Percentiles rank a stretch among this genome's conserved stretches.
Conservation (phyloP, 2,113 vertebrate species). For the Plestiodon gilberti region DNA sequence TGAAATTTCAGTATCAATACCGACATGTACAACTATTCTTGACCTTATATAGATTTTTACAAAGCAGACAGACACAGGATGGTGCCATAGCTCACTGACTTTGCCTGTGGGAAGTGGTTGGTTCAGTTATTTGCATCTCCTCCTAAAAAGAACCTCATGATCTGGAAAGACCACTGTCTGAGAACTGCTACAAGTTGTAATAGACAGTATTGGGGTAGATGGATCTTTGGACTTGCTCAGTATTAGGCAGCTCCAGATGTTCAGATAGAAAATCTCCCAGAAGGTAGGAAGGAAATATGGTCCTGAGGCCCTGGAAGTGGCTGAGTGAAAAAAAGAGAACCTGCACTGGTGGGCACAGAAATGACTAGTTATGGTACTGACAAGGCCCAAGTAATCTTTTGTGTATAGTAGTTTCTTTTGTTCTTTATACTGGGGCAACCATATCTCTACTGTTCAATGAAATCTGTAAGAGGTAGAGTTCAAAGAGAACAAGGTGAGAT, state of each 20-base stretch:
- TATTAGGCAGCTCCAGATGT: neutral
- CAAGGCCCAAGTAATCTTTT: neutral
- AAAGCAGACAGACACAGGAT: neutral
- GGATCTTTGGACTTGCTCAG: too few relatives aligned
- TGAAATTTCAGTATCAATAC: neutral
- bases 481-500: slow-evolving; percentile 3
- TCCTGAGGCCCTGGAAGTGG: neutral
- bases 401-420: neutral
- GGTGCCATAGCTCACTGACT: neutral
- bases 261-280: neutral
- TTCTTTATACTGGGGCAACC: neutral
- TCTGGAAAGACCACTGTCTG: neutral
- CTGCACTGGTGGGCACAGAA: neutral
- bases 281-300: neutral
- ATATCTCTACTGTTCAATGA: neutral
- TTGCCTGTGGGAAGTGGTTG: neutral
- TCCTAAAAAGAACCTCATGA: neutral
- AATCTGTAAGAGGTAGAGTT: neutral
- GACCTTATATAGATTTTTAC: neutral
- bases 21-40: neutral
- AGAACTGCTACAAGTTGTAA: neutral
- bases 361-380: neutral
- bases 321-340: neutral
- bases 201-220: neutral
- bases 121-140: neutral